Evolutionary conservation across 1,140 invertebrate genomes (phyloP).

Genomic region (Lerema accius): DNA sequence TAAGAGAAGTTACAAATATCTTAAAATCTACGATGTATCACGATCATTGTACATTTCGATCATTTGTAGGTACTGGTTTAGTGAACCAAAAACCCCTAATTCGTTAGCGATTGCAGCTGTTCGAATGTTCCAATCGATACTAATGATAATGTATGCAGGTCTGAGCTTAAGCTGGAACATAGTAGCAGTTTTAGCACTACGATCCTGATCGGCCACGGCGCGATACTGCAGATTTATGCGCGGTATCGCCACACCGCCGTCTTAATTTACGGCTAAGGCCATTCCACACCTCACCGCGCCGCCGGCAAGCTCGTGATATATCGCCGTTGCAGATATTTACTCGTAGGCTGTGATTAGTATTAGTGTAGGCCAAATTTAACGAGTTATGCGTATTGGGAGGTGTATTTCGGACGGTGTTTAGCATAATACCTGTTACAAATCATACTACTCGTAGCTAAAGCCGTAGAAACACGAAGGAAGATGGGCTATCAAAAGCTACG

Average conservation of each 20-base stretch:
- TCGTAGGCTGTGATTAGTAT: constrained; percentile 5
- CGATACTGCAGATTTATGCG: constrained; percentile 47
- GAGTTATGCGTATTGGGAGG: no score
- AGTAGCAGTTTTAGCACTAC: neutral
- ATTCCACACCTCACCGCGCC: constrained; percentile 26
- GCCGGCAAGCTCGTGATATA: constrained; percentile 22
- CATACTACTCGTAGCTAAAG: no score
- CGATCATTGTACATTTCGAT: no score
- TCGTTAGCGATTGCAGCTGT: no score
- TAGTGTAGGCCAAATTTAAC: neutral
- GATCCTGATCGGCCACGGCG: constrained; percentile 41
- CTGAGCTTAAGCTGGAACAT: neutral
- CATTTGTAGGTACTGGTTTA: no score
- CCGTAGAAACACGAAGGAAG: no score
- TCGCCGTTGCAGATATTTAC: constrained; percentile 24
- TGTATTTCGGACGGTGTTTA: no score
- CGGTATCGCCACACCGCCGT: constrained; percentile 38
- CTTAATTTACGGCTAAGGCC: constrained; percentile 45
- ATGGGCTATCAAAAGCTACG: no score
- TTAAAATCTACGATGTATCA: no score
- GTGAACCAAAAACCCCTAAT: no score
- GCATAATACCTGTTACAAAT: no score
- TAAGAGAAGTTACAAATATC: no score
- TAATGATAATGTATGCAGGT: neutral
- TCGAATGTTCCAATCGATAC: neutral